These are phyloP conservation scores for Rhinella marina DNA, from an alignment of 2,797 vertebrate genomes.

Conservation along the genomic window DNA sequence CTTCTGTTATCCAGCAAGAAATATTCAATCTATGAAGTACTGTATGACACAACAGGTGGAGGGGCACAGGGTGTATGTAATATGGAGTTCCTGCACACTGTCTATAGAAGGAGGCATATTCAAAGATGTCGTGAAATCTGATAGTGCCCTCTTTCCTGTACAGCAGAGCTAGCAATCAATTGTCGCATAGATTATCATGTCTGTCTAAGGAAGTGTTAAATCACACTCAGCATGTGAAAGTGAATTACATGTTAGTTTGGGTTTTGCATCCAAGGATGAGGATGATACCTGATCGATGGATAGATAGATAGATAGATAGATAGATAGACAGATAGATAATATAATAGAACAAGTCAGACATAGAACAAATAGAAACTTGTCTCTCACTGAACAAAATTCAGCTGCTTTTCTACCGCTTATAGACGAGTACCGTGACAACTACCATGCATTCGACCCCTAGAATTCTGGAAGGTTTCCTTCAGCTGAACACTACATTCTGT, in stretches of 20 bases:
- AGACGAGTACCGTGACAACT: not conserved
- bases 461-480: not conserved
- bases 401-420: not conserved
- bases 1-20: not conserved
- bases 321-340: not conserved
- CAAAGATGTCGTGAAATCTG: not conserved
- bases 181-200: not conserved
- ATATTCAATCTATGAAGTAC: not conserved
- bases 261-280: not conserved
- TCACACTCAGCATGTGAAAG: not conserved
- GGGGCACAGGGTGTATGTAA: not conserved
- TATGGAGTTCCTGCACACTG: not conserved
- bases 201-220: not conserved
- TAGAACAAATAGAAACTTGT: not conserved
- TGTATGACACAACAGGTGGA: conserved; percentile 2
- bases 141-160: not conserved
- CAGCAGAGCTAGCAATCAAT: not conserved
- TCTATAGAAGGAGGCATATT: not conserved
- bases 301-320: conserved; percentile 18
- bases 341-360: not conserved
- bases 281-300: not conserved
- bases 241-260: too few relatives aligned
- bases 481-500: not conserved
- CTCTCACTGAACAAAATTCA: too few relatives aligned
- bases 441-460: not conserved